Evolutionary conservation across 2,113 vertebrate species (phyloP), one percentile per base, ranked within the genome.

Genomic region (Myotis lucifugus): DNA sequence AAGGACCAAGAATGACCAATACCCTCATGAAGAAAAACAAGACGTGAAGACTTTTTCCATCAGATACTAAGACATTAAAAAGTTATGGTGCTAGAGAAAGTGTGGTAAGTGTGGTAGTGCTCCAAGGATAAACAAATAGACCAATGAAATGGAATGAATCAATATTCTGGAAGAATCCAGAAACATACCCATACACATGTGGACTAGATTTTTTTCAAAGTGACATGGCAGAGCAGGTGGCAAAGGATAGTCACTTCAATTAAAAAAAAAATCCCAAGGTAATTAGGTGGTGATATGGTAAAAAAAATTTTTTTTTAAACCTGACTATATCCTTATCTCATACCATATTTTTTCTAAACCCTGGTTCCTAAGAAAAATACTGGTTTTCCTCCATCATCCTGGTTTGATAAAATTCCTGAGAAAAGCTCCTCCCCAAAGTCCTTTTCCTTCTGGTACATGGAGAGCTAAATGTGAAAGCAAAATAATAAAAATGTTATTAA

Each of bases 341-440:
- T 42, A 18, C 21, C 11, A 59, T 76, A 67, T 72, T 66, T 54
- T 88, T 46, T 95, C 18, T 76, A 84, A 97, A 18, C 25, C 14
- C 9, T 70, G 15, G 8, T 61, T 91, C 18, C 86, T 85, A 54
- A 78, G 42, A 21, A 79, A 88, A 94, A 94, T 37, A 72, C 8
- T 89, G 32, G 21, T 77, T 84, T 95, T 72, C 32, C 73, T 81
- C 34, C 4, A 37, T 95, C 34, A 79, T 56, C 21, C 29, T 52
- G 48, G n/a, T 90, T 78, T 90, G 74, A 83, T 46, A 90, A 48
- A 93, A 96, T 85, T 82, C 29, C 46, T 93, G 34, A 56, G 46
- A 94, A 91, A 59, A 69, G 6, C 9, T 93, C 25, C 8, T 87
- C 59, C n/a, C n/a, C 46, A 48, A 46, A 23, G 19, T 6, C 8